Base-by-base conservation (phyloP, 2,797 vertebrate species). In the Tauraco hartlaubi region DNA sequence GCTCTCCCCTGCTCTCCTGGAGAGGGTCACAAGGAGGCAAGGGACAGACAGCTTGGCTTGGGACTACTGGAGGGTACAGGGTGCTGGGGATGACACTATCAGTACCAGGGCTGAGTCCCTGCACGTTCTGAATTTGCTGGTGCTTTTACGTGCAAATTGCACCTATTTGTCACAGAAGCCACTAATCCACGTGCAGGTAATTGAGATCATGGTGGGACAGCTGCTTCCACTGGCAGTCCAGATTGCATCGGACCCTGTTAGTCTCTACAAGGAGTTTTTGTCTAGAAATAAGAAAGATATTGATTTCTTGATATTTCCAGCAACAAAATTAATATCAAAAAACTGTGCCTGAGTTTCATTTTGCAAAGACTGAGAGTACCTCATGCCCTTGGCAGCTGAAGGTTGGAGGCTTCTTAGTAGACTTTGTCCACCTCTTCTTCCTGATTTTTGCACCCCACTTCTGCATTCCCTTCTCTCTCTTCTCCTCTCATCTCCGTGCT, bases 221-320 rank as follows among this genome's bases (percentile, higher is more conserved):
- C 28, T 26, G 52, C 31, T 52, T 71, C 48, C 39, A 22, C 33
- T 52, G 37, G 18, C 44, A 91, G 43, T 16, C 25, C 37, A 28
- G 29, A 19, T 39, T 56, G 23, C 61, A 3, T 33, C 7, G 3
- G 49, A 41, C 25, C 11, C 46, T 0, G 0, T 28, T 35, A 33
- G 14, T 56, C 44, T 68, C 48, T 59, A 15, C 33, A n/a, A 52
- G 41, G 63, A 35, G 5, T 18, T 71, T 76, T 54, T 64, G 22
- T 23, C 51, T 20, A 59, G 56, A 59, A 72, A 67, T 46, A 64
- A 48, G 52, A 51, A 67, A 68, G 22, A 39, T 15, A 76, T 9
- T 1, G 2, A 41, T 48, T 46, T 59, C 41, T 37, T 58, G 16
- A 12, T 68, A 39, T 44, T 85, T 56, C 11, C 44, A 78, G 35